These are phyloP conservation scores for Melanotaenia boesemani DNA, from an alignment of 2,797 vertebrate species.

Conservation along the genomic window DNA sequence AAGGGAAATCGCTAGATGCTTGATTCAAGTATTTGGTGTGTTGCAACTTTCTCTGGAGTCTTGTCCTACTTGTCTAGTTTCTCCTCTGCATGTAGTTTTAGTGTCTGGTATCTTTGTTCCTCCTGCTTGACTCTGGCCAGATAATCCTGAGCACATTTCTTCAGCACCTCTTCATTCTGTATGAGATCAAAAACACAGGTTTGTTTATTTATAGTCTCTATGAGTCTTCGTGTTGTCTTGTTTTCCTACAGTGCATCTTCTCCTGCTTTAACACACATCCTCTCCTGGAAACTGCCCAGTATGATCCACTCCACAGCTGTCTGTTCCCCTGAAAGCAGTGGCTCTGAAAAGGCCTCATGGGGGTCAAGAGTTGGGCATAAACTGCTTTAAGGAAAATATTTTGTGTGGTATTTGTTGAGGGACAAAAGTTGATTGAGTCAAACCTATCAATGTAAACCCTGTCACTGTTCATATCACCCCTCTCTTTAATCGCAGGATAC, in stretches of 20 bases:
- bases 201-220: slow-evolving; percentile 1
- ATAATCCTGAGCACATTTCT: slow-evolving; percentile 98
- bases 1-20: neutral
- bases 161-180: slow-evolving; percentile 97
- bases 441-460: slow-evolving; percentile 8
- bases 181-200: neutral
- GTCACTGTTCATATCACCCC: slow-evolving; percentile 14
- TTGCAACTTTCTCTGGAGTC: neutral
- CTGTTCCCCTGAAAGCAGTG: slow-evolving; percentile 11
- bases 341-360: slow-evolving; percentile 6
- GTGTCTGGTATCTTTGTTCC: slow-evolving; percentile 95
- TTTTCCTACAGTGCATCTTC: neutral
- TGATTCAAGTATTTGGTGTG: neutral
- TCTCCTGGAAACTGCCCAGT: slow-evolving; percentile 4
- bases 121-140: slow-evolving; percentile 94
- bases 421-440: neutral
- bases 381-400: neutral
- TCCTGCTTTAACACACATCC: slow-evolving; percentile 9
- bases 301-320: neutral
- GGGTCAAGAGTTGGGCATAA: slow-evolving; percentile 9
- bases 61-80: slow-evolving; percentile 92
- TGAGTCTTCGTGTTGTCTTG: neutral
- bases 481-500: slow-evolving; percentile 30
- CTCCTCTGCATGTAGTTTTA: slow-evolving; percentile 96
- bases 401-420: slow-evolving; percentile 6